Evolutionary conservation across 2,888 invertebrate species (phyloP).

Genomic region (Willowsia nigromaculata): DNA sequence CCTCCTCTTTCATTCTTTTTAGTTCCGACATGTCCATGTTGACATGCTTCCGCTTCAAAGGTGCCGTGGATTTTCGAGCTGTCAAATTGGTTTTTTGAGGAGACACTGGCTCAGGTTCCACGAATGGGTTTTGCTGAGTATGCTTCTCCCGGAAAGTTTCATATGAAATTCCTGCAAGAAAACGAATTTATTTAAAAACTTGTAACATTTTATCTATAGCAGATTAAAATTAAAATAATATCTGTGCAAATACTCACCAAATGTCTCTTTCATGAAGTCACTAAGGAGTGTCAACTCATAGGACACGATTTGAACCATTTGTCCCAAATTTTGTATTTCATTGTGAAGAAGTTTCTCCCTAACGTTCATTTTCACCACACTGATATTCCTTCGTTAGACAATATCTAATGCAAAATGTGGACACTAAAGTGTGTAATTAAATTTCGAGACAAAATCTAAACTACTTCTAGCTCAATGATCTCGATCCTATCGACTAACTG

Average conservation of each 20-base stretch:
- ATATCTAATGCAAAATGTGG: too few relatives aligned
- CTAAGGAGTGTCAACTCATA: constrained; percentile 33
- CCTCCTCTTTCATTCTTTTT: background rate
- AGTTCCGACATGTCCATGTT: background rate
- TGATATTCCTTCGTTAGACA: too few relatives aligned
- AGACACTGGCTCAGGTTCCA: background rate
- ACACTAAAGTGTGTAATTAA: too few relatives aligned
- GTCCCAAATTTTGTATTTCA: constrained; percentile 51
- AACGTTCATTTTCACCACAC: constrained; percentile 26
- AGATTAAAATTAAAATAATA: background rate
- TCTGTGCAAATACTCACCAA: constrained; percentile 3
- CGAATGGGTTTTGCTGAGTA: background rate
- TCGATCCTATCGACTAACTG: too few relatives aligned
- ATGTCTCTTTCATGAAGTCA: constrained; percentile 49
- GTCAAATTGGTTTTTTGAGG: background rate
- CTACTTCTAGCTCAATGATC: too few relatives aligned
- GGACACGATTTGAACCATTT: constrained; percentile 45
- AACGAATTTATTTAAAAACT: background rate
- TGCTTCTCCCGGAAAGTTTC: background rate
- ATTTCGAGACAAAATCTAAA: too few relatives aligned
- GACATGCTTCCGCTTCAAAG: background rate
- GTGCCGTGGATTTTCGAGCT: constrained; percentile 29
- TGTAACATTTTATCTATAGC: background rate
- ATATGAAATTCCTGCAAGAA: background rate
- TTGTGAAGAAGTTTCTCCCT: background rate